A percentile compares a stretch with the other conserved stretches of the same genome.
Conservation (phyloP, 2,113 vertebrate species). For the Tupaia tana region DNA sequence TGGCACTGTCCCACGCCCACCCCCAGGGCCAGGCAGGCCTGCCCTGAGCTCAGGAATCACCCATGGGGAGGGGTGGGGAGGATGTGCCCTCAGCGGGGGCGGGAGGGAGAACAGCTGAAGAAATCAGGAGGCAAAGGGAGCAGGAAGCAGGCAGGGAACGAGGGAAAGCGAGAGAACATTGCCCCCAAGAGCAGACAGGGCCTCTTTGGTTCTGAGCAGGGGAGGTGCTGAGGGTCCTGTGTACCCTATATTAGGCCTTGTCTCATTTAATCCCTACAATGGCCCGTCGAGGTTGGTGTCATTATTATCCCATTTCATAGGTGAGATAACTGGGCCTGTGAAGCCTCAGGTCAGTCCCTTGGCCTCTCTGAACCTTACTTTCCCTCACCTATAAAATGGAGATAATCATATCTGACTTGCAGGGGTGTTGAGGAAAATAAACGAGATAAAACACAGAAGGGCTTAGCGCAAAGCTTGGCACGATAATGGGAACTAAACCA, state of each 20-base stretch:
- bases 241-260: accelerated
- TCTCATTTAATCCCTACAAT: background rate
- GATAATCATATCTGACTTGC: background rate
- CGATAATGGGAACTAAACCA: background rate
- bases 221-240: background rate
- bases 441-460: background rate
- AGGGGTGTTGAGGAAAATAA: background rate
- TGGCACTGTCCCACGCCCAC: slow-evolving; percentile 70
- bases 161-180: background rate
- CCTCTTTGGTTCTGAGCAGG: background rate
- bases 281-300: background rate
- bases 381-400: background rate
- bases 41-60: slow-evolving; percentile 53
- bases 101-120: background rate
- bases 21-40: slow-evolving; percentile 44
- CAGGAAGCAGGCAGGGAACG: background rate
- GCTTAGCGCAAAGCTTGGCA: background rate
- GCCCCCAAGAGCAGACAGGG: background rate
- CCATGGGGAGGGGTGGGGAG: background rate
- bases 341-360: background rate
- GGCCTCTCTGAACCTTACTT: slow-evolving; percentile 37
- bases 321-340: background rate
- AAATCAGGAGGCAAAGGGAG: background rate
- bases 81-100: background rate
- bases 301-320: background rate